Evolutionary conservation across 1,140 invertebrate species (phyloP).

Genomic region (Alviniconcha marisindica): DNA sequence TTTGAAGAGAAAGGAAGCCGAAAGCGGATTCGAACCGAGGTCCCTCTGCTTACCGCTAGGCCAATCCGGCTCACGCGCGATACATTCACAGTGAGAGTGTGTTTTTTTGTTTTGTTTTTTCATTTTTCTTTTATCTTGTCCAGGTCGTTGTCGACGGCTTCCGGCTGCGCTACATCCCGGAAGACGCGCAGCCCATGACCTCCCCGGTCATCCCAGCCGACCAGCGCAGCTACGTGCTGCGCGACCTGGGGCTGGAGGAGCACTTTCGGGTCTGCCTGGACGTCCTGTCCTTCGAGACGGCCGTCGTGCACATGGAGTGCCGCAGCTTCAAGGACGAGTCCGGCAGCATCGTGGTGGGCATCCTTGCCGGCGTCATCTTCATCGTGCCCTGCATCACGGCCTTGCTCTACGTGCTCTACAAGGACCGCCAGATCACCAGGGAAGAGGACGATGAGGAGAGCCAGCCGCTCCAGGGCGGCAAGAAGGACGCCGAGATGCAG

Average conservation of each 20-base stretch:
- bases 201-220: conserved; percentile 11
- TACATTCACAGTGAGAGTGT: too few species aligned
- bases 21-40: too few species aligned
- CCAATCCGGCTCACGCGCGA: too few species aligned
- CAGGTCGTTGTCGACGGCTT: conserved; percentile 12
- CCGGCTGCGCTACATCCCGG: conserved; percentile 19
- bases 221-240: background rate
- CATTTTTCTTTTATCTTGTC: too few species aligned
- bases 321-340: conserved; percentile 26
- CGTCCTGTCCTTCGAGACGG: conserved; percentile 30
- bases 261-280: conserved; percentile 42
- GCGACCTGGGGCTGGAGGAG: background rate
- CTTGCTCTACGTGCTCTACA: conserved; percentile 52
- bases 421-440: conserved; percentile 51
- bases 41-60: too few species aligned
- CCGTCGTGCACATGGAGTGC: conserved; percentile 26
- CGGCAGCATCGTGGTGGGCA: conserved; percentile 54
- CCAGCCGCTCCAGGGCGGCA: background rate
- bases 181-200: background rate
- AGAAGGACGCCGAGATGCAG: background rate
- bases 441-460: background rate
- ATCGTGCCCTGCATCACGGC: conserved; percentile 56
- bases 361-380: conserved; percentile 62
- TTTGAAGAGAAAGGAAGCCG: too few species aligned
- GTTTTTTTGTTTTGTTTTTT: too few species aligned